phyloP scores from a whole-genome alignment of 2,113 vertebrate species.

The Sylvietta virens region DNA sequence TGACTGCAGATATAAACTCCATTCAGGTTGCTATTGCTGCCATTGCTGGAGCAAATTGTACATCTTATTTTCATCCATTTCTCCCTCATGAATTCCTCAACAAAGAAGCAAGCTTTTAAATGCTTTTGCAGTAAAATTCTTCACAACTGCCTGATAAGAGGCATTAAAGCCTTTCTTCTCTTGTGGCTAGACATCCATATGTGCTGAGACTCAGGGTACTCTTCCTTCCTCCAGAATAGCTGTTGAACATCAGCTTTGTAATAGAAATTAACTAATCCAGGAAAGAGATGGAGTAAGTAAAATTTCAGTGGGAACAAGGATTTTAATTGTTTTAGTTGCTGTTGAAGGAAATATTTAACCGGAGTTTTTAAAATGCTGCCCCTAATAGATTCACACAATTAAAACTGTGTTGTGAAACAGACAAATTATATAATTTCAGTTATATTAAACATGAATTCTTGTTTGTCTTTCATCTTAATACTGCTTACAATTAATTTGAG shows the following conservation, averaged over 20 bases:
- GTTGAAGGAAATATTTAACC: background rate
- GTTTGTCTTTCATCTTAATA: background rate
- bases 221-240: background rate
- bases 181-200: background rate
- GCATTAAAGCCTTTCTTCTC: background rate
- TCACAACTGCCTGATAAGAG: background rate
- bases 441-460: background rate
- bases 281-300: background rate
- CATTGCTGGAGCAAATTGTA: background rate
- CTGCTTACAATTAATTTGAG: background rate
- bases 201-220: background rate
- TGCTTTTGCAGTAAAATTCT: background rate
- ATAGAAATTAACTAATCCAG: background rate
- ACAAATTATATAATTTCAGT: background rate
- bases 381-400: background rate
- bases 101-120: background rate
- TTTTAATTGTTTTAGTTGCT: background rate
- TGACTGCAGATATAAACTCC: background rate
- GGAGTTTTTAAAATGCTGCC: background rate
- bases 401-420: background rate
- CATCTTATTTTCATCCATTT: background rate
- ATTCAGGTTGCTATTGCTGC: background rate
- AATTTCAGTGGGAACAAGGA: accelerated
- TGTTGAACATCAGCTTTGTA: background rate
- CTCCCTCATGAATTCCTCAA: background rate